Evolutionary conservation across 2,113 vertebrate genomes (phyloP).

Genomic region (Opisthocomus hoazin): DNA sequence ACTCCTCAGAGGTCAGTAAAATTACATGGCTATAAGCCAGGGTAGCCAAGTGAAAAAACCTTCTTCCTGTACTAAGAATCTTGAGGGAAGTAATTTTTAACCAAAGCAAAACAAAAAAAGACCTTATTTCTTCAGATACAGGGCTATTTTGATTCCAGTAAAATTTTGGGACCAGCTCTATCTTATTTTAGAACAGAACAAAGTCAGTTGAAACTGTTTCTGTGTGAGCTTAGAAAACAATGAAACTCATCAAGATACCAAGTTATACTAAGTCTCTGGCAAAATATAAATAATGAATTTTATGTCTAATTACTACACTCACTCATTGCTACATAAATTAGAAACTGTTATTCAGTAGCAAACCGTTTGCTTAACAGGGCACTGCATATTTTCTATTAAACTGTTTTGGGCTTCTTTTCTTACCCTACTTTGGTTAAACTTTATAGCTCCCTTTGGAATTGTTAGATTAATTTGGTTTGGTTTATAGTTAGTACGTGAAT

Average conservation of each 20-base stretch:
- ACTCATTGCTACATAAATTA: neutral
- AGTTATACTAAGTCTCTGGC: neutral
- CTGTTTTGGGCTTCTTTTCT: neutral
- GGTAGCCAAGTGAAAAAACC: neutral
- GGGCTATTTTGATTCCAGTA: neutral
- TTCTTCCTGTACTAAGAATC: neutral
- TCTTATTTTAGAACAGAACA: neutral
- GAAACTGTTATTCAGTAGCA: neutral
- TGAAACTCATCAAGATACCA: neutral
- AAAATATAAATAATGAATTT: neutral
- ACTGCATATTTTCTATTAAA: neutral
- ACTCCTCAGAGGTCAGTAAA: neutral
- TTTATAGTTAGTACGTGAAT: constrained; percentile 25
- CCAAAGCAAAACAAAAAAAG: neutral
- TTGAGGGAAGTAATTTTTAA: neutral
- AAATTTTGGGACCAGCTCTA: neutral
- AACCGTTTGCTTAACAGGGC: neutral
- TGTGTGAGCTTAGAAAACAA: neutral
- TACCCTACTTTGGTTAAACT: neutral
- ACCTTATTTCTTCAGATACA: neutral
- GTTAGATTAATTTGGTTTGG: constrained; percentile 21
- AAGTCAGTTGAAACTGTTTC: neutral
- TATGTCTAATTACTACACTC: neutral
- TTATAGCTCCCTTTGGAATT: constrained; percentile 15
- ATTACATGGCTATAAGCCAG: neutral